phyloP scores from a whole-genome alignment of 64 coral and sea anemone species.

The Stylophora pistillata region DNA sequence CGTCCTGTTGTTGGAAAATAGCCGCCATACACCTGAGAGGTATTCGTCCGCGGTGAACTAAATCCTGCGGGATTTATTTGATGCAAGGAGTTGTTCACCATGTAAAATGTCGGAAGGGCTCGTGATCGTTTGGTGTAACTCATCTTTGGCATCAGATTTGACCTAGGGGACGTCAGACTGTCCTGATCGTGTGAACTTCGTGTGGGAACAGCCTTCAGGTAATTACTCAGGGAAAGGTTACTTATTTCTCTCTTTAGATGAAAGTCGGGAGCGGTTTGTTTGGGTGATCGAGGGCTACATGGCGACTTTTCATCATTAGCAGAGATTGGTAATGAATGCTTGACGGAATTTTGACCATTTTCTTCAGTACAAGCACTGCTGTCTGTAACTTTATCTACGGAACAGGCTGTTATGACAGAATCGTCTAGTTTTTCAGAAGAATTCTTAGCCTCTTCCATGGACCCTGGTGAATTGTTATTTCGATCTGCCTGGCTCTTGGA shows the following conservation, averaged over 20 bases:
- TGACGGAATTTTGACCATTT: not conserved
- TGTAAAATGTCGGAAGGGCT: conserved; percentile 2
- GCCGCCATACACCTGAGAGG: conserved; percentile 42
- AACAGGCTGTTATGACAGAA: not conserved
- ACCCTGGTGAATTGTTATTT: not conserved
- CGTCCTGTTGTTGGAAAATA: conserved; percentile 28
- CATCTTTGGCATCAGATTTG: conserved; percentile 58
- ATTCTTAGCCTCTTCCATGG: not conserved
- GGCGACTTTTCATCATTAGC: not conserved
- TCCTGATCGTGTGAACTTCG: not conserved
- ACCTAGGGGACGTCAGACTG: not conserved
- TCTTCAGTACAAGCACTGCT: not conserved
- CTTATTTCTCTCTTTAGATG: conserved; percentile 70
- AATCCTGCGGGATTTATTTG: not conserved
- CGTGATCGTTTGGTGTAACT: conserved; percentile 72
- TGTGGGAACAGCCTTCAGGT: conserved; percentile 59
- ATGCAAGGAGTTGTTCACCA: conserved; percentile 11
- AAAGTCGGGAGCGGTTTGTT: not conserved
- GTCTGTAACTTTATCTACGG: not conserved
- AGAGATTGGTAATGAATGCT: not conserved
- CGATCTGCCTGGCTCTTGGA: not conserved
- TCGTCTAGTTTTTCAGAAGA: not conserved
- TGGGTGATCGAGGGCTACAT: not conserved
- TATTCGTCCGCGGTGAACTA: not conserved
- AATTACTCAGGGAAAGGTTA: conserved; percentile 82